Evolutionary conservation across 2,797 vertebrate genomes (phyloP).

Genomic region (Hemitrygon akajei): DNA sequence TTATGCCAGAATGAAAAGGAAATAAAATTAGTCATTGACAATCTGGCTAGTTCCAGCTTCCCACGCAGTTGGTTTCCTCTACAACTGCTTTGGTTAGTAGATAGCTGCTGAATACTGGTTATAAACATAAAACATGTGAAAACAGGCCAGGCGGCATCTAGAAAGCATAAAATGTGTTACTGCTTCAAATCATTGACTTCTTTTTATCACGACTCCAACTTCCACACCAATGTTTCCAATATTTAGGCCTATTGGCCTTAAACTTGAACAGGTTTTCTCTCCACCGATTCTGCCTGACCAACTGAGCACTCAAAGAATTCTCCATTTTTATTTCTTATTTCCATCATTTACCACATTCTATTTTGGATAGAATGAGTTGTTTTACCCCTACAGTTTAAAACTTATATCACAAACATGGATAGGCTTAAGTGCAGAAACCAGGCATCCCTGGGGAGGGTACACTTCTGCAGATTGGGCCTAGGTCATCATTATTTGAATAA

Average conservation of each 20-base stretch:
- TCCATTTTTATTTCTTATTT: no score
- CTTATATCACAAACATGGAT: neutral
- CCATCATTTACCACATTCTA: no score
- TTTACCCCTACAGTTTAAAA: neutral
- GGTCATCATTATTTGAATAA: neutral
- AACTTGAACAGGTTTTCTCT: no score
- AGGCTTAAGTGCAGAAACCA: neutral
- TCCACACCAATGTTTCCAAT: no score
- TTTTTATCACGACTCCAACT: no score
- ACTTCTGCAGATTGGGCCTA: neutral
- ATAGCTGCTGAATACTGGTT: neutral
- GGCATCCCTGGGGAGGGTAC: neutral
- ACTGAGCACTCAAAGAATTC: no score
- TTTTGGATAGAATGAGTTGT: no score
- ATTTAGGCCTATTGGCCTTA: no score
- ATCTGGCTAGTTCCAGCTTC: conserved; percentile 13
- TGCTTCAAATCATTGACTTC: no score
- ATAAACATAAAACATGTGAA: neutral
- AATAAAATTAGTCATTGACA: conserved; percentile 9
- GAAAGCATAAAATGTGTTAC: no score
- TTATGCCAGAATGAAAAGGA: conserved; percentile 9
- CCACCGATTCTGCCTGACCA: no score
- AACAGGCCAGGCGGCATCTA: no score
- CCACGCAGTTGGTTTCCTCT: conserved; percentile 13
- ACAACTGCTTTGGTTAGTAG: conserved; percentile 8